These are phyloP conservation scores for Pocota personata DNA, from an alignment of 2,888 invertebrate species.

Conservation along the genomic window DNA sequence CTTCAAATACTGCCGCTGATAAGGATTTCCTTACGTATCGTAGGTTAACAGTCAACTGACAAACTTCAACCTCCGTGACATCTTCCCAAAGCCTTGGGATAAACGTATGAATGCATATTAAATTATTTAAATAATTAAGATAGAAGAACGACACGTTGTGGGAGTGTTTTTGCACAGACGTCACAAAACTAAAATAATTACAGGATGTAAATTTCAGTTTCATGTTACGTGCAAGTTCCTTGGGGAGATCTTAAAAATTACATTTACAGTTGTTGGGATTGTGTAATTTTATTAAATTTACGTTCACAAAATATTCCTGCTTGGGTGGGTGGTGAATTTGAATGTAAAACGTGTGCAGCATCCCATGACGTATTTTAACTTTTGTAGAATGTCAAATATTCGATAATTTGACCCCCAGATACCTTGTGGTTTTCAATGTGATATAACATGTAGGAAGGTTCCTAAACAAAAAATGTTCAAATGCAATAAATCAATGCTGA, in stretches of 20 bases:
- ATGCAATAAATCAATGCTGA: too few relatives aligned
- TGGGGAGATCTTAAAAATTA: neutral
- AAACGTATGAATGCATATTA: neutral
- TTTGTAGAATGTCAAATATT: neutral
- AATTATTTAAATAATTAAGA: conserved; percentile 8
- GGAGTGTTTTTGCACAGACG: neutral
- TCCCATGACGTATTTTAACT: neutral
- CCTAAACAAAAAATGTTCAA: too few relatives aligned
- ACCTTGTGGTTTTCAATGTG: neutral
- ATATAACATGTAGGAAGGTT: too few relatives aligned
- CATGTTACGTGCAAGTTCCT: neutral
- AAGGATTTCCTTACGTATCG: neutral
- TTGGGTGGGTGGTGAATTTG: neutral
- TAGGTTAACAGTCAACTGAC: neutral
- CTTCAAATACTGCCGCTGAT: neutral
- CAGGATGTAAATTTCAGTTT: neutral
- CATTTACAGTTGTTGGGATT: neutral
- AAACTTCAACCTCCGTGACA: neutral
- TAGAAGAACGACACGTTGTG: neutral
- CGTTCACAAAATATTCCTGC: neutral
- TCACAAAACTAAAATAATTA: neutral
- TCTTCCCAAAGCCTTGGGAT: neutral
- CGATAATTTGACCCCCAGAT: neutral
- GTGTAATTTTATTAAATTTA: neutral
- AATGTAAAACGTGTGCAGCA: neutral